These are phyloP conservation scores for Melanitta fusca DNA, from an alignment of 2,797 vertebrate genomes.

Conservation along the genomic window DNA sequence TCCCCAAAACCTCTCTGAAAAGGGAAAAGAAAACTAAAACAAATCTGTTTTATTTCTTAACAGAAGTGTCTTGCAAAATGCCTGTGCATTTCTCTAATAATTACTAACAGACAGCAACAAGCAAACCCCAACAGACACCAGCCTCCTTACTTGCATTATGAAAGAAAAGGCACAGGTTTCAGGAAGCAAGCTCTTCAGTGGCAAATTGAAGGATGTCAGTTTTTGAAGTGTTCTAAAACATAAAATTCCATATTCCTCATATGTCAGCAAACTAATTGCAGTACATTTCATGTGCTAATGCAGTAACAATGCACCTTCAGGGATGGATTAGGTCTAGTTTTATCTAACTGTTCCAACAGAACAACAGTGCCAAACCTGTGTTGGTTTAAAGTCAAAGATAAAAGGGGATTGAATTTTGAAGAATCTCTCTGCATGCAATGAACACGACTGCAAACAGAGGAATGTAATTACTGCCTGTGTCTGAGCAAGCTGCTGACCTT, in stretches of 20 bases:
- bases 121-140: background rate
- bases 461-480: background rate
- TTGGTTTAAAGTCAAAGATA: background rate
- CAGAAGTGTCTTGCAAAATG: background rate
- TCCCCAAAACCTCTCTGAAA: background rate
- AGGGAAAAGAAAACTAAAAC: background rate
- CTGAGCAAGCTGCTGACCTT: conserved; percentile 9
- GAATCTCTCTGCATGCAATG: background rate
- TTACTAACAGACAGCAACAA: background rate
- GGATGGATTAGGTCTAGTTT: background rate
- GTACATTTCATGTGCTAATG: background rate
- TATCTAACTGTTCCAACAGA: background rate
- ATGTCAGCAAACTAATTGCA: background rate
- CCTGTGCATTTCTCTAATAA: background rate
- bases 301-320: background rate
- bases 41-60: background rate
- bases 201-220: background rate
- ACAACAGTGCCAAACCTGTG: background rate
- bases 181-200: background rate
- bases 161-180: background rate
- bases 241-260: background rate
- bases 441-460: background rate
- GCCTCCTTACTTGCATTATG: background rate
- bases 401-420: conserved; percentile 1
- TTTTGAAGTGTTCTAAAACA: background rate